Conservation (phyloP, 2,797 vertebrate species). For the Pogonophryne albipinna region DNA sequence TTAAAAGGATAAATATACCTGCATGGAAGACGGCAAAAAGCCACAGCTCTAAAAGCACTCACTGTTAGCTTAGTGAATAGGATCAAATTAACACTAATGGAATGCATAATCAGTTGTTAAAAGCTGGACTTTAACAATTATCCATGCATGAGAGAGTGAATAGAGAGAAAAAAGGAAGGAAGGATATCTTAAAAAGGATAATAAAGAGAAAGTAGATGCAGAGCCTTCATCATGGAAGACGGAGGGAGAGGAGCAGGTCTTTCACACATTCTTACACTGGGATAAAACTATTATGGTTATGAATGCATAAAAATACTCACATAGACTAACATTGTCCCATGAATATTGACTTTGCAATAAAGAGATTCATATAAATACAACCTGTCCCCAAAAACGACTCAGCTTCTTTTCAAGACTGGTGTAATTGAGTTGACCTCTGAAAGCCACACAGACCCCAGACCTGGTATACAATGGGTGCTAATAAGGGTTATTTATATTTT, state of each 20-base stretch:
- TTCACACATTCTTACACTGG: constrained; percentile 7
- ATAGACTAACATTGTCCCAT: neutral
- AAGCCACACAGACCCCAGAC: too few species aligned
- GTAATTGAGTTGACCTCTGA: neutral
- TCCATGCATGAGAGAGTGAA: constrained; percentile 36
- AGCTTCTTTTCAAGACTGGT: neutral
- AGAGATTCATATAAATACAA: neutral
- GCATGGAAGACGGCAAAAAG: constrained; percentile 42
- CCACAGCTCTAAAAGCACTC: constrained; percentile 69
- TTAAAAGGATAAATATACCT: constrained; percentile 48
- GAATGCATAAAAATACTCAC: neutral
- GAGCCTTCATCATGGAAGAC: constrained; percentile 26
- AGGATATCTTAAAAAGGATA: neutral
- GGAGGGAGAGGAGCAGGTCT: constrained; percentile 2
- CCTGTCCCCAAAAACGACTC: neutral
- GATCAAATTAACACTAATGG: constrained; percentile 72
- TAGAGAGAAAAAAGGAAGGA: neutral
- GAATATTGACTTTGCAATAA: neutral
- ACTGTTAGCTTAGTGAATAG: constrained; percentile 31
- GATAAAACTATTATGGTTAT: neutral
- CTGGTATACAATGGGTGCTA: too few species aligned
- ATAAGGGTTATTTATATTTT: too few species aligned
- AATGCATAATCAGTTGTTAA: constrained; percentile 58
- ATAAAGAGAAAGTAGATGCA: constrained; percentile 26
- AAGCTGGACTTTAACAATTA: constrained; percentile 43